phyloP scores from a whole-genome alignment of 2,113 vertebrate species.

The Pterocles burchelli region DNA sequence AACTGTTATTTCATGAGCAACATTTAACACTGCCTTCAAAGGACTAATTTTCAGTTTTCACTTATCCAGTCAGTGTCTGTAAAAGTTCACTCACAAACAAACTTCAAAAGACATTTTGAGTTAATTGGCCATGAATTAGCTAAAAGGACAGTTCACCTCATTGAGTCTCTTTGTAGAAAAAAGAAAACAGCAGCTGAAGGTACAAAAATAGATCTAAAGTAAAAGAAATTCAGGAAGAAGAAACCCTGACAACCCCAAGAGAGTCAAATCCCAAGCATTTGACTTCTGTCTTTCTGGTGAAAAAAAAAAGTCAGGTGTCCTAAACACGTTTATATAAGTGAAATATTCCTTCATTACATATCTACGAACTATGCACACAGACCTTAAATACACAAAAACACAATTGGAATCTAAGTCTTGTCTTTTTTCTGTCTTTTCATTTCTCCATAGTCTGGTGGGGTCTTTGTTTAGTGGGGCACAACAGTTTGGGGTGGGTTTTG shows the following conservation, averaged over 20 bases:
- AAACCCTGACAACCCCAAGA: accelerated
- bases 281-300: background rate
- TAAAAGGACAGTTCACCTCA: background rate
- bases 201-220: background rate
- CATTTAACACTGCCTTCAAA: background rate
- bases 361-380: background rate
- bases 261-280: background rate
- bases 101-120: background rate
- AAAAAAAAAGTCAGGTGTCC: background rate
- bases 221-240: background rate
- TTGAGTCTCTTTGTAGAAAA: background rate
- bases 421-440: background rate
- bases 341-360: background rate
- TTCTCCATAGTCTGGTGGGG: background rate
- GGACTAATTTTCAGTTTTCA: background rate
- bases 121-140: background rate
- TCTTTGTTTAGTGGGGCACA: background rate
- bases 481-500: background rate
- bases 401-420: accelerated
- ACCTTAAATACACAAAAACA: background rate
- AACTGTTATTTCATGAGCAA: background rate
- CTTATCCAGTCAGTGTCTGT: background rate
- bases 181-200: background rate
- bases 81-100: background rate
- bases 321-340: background rate